phyloP scores from a whole-genome alignment of 53 echinoderm and acorn worm species.

The Zoroaster sp. region DNA sequence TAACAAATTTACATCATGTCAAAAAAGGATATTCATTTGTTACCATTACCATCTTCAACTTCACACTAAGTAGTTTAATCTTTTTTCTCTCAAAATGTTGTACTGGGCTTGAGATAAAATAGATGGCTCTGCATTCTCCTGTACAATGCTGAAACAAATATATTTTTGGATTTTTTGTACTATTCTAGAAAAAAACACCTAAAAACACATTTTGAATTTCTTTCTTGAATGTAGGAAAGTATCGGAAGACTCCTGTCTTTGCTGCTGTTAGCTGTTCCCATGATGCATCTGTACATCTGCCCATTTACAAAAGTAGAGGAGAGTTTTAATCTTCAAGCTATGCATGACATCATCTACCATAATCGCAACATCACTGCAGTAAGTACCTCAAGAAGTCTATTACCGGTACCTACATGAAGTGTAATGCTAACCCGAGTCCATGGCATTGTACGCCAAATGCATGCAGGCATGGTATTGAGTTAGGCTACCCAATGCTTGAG shows the following conservation, averaged over 20 bases:
- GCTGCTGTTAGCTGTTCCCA: constrained; percentile 49
- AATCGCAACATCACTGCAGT: constrained; percentile 83
- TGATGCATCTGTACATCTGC: constrained; percentile 82
- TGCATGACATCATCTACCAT: constrained; percentile 90
- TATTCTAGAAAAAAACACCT: background rate
- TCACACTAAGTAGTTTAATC: too few relatives aligned
- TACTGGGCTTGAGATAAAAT: background rate
- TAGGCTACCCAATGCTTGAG: too few relatives aligned
- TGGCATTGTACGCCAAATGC: too few relatives aligned
- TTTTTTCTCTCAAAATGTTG: too few relatives aligned
- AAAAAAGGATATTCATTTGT: too few relatives aligned
- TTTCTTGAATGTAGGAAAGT: background rate
- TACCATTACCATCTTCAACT: too few relatives aligned
- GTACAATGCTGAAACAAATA: too few relatives aligned
- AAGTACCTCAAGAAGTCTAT: constrained; percentile 22
- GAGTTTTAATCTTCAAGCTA: constrained; percentile 96
- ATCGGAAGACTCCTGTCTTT: constrained; percentile 28
- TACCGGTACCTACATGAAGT: too few relatives aligned
- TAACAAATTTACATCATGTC: too few relatives aligned
- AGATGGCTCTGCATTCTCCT: background rate
- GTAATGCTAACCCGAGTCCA: too few relatives aligned
- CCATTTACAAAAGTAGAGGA: constrained; percentile 99
- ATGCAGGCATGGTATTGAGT: too few relatives aligned
- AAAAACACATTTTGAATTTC: background rate
- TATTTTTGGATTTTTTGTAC: background rate